A percentile compares a stretch with the other conserved stretches of the same genome.
Conservation (phyloP, 2,888 invertebrate species). For the Amphipoea oculea region DNA sequence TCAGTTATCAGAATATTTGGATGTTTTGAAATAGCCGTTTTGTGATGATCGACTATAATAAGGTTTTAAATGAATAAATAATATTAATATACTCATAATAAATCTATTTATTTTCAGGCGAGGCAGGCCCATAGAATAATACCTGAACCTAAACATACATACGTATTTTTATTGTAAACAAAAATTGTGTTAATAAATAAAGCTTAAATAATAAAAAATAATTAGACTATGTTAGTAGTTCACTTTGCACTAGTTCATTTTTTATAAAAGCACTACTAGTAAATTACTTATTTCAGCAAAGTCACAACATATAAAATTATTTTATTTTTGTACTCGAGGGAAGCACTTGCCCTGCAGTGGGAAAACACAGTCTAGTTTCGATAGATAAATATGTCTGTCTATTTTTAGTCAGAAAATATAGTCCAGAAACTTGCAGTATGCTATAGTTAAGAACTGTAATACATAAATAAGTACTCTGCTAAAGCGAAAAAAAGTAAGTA, state of each 20-base stretch:
- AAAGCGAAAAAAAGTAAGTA: constrained; percentile 26
- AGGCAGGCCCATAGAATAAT: neutral
- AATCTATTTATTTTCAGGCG: neutral
- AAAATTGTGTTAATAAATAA: too few relatives aligned
- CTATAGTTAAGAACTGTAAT: neutral
- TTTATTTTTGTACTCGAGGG: too few relatives aligned
- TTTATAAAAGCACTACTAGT: neutral
- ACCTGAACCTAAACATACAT: neutral
- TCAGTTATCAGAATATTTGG: neutral
- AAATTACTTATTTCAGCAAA: too few relatives aligned
- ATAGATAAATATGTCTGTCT: neutral
- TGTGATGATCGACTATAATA: neutral
- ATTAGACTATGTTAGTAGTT: too few relatives aligned
- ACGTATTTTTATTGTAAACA: too few relatives aligned
- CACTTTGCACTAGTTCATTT: too few relatives aligned
- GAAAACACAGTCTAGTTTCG: neutral
- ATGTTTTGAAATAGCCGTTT: constrained; percentile 4
- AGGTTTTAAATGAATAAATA: neutral
- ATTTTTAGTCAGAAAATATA: neutral
- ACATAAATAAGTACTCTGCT: constrained; percentile 11
- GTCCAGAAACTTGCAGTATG: neutral
- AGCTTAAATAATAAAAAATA: too few relatives aligned
- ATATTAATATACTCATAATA: neutral
- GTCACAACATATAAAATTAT: neutral
- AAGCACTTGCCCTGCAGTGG: neutral